Conservation (phyloP, 1,140 invertebrate genomes). For the Agraylea sexmaculata region DNA sequence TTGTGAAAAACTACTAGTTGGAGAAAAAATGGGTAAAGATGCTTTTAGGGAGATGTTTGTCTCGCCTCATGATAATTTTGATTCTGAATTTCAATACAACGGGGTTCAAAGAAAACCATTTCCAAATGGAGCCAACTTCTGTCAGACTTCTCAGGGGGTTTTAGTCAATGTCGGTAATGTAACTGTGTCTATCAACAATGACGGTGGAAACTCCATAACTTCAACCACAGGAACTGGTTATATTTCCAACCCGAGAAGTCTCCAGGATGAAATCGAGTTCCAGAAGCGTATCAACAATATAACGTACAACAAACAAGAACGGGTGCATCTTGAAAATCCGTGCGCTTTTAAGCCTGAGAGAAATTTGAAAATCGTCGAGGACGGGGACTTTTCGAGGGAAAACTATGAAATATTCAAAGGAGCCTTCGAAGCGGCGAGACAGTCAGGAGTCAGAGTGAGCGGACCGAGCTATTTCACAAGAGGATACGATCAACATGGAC, state of each 20-base stretch:
- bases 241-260: conserved; percentile 13
- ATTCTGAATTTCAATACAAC: conserved; percentile 29
- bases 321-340: background rate
- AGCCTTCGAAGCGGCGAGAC: conserved; percentile 44
- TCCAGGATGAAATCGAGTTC: conserved; percentile 9
- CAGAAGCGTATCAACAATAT: conserved; percentile 9
- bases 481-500: too few relatives aligned
- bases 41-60: conserved; percentile 45
- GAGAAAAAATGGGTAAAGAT: conserved; percentile 43
- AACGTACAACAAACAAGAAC: conserved; percentile 9
- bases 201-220: conserved; percentile 59
- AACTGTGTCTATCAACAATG: conserved; percentile 59
- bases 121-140: conserved; percentile 35
- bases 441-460: too few relatives aligned
- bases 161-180: conserved; percentile 64
- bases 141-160: conserved; percentile 40
- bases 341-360: background rate
- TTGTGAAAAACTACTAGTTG: conserved; percentile 24
- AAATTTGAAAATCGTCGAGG: conserved; percentile 15
- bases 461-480: too few relatives aligned
- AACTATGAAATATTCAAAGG: conserved; percentile 46
- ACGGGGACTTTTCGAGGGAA: conserved; percentile 25
- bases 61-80: too few relatives aligned
- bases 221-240: conserved; percentile 50
- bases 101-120: conserved; percentile 34